Conservation (phyloP, 2,888 invertebrate species). For the Melinaea menophilus region DNA sequence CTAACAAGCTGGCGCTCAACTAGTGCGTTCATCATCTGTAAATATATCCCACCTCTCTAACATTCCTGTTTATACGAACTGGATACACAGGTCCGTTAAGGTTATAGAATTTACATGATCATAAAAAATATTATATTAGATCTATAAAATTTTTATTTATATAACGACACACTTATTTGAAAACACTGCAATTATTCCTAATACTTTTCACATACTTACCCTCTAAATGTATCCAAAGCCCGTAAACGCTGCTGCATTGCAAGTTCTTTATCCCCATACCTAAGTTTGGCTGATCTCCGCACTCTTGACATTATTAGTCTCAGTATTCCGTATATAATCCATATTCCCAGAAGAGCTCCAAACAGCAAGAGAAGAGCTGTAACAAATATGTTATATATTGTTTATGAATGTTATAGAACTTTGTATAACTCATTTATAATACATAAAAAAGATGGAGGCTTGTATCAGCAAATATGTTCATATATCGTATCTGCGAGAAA, state of each 20-base stretch:
- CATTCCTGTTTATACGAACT: too few relatives aligned
- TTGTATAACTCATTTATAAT: too few relatives aligned
- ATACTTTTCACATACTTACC: constrained; percentile 69
- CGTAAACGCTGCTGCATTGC: constrained; percentile 69
- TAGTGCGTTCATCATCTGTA: too few relatives aligned
- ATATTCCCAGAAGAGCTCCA: constrained; percentile 52
- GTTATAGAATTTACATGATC: too few relatives aligned
- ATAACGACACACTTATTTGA: not conserved
- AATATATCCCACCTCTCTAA: too few relatives aligned
- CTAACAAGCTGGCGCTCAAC: too few relatives aligned
- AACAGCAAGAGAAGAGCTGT: constrained; percentile 62
- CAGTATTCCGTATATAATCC: constrained; percentile 61
- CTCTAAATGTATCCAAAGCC: constrained; percentile 88
- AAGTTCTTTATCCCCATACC: constrained; percentile 71
- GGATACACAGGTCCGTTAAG: too few relatives aligned
- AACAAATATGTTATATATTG: constrained; percentile 13
- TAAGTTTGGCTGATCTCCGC: constrained; percentile 63
- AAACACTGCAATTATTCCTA: not conserved
- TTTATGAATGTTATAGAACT: too few relatives aligned
- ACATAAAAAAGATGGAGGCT: too few relatives aligned
- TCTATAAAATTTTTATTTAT: too few relatives aligned
- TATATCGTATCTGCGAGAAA: not conserved
- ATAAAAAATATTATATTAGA: too few relatives aligned
- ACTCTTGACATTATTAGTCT: constrained; percentile 66
- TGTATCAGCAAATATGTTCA: too few relatives aligned